These are phyloP conservation scores for Drosophila sechellia DNA, from an alignment of 1,140 invertebrate species.

Conservation along the genomic window DNA sequence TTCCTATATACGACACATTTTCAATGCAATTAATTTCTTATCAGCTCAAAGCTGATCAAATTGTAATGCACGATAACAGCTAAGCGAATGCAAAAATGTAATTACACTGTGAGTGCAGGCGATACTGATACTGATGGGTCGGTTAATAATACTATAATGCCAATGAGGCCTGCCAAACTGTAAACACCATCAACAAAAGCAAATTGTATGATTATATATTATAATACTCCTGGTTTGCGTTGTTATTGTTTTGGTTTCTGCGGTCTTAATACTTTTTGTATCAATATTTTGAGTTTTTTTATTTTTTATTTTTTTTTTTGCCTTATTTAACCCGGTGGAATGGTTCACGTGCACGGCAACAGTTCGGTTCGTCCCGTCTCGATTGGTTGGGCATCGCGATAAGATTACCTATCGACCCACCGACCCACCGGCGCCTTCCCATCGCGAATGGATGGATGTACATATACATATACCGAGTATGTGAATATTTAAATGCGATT, in stretches of 20 bases:
- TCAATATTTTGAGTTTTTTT: background rate
- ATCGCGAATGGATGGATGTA: background rate
- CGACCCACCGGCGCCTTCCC: slow-evolving; percentile 5
- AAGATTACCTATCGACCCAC: slow-evolving; percentile 28
- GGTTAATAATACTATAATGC: background rate
- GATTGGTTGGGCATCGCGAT: slow-evolving; percentile 32
- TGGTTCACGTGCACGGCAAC: slow-evolving; percentile 41
- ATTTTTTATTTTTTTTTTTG: background rate
- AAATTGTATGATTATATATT: slow-evolving; percentile 19
- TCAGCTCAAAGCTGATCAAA: slow-evolving; percentile 1
- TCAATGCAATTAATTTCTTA: background rate
- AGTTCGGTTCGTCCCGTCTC: slow-evolving; percentile 15
- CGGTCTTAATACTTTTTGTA: background rate
- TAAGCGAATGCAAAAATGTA: slow-evolving; percentile 17
- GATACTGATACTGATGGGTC: background rate
- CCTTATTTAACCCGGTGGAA: background rate
- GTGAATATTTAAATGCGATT: background rate
- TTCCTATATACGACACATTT: background rate
- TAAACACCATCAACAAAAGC: slow-evolving; percentile 32
- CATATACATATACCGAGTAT: background rate
- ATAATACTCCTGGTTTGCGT: background rate
- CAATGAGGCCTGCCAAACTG: slow-evolving; percentile 15
- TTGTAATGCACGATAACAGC: slow-evolving; percentile 5
- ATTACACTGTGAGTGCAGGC: slow-evolving; percentile 9
- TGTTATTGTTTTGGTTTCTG: slow-evolving; percentile 24